Percentiles rank a stretch among this genome's conserved stretches.
Evolutionary conservation across 2,888 invertebrate genomes (phyloP).

Genomic region (Drosophila subquinaria): DNA sequence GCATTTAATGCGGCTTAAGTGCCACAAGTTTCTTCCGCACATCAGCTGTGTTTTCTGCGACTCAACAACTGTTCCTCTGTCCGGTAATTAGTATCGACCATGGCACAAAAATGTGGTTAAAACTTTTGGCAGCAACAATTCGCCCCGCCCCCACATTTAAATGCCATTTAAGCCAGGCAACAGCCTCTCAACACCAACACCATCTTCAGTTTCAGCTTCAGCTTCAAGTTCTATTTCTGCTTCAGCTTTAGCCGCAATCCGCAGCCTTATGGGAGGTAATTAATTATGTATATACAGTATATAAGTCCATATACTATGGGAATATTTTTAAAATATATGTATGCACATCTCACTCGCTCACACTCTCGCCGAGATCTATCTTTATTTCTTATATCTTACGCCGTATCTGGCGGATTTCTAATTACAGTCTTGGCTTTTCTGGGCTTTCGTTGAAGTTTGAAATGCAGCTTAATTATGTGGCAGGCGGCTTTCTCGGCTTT

Average conservation of each 20-base stretch:
- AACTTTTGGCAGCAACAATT: conserved; percentile 30
- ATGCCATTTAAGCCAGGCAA: conserved; percentile 54
- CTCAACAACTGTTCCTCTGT: conserved; percentile 1
- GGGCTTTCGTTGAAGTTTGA: conserved; percentile 66
- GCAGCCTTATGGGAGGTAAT: conserved; percentile 44
- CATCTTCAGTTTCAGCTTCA: too few species aligned
- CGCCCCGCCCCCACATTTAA: conserved; percentile 30
- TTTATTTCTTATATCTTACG: neutral
- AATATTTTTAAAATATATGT: conserved; percentile 14
- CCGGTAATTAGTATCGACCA: conserved; percentile 56
- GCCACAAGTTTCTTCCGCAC: conserved; percentile 44
- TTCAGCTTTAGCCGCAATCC: neutral
- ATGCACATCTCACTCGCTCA: neutral
- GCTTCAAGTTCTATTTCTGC: neutral
- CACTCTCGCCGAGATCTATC: neutral
- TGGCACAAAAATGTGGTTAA: conserved; percentile 10
- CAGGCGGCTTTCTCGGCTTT: conserved; percentile 40
- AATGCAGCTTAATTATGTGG: conserved; percentile 75
- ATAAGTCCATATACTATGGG: conserved; percentile 4
- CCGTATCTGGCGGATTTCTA: conserved; percentile 61
- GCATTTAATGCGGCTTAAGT: conserved; percentile 71
- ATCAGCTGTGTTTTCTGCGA: conserved; percentile 20
- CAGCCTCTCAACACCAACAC: neutral
- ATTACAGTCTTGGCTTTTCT: conserved; percentile 72
- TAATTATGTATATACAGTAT: conserved; percentile 69